Evolutionary conservation across 2,797 vertebrate species (phyloP), one percentile per base, ranked within the genome.

Genomic region (Acropternis orthonyx): DNA sequence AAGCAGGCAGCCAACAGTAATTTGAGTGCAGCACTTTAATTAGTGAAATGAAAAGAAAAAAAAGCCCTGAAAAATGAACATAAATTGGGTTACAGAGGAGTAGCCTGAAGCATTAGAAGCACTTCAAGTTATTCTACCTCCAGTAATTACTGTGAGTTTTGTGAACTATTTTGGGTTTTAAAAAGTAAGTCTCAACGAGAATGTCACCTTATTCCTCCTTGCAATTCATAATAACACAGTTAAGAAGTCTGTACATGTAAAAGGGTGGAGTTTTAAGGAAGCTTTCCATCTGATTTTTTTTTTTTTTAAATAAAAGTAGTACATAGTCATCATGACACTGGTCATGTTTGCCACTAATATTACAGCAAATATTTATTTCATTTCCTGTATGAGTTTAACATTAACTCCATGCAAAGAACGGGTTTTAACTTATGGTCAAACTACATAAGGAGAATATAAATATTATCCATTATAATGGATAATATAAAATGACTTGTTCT

Each of bases 11-110:
- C 49, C 84, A 94, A 90, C 71, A 92, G 89, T 77, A 90, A 83
- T 80, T 85, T 78, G 49, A 90, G 46, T 63, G 62, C 51, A 92
- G 77, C 44, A 88, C 90, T 95, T 93, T 94, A 96, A 95, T 94
- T 94, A 96, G 75, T 32, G 61, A 87, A 95, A 94, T 34, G 69
- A 77, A 94, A 96, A 66, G 67, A 63, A 92, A 91, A 71, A 72
- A 82, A 71, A 12, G 15, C 41, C 56, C 69, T 91, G 72, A 93
- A 92, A 97, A 94, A 92, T 56, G 12, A 96, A 95, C 61, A 44
- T 59, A 87, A 96, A 89, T 15, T 85, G 95, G 93, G 87, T 95
- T 92, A 93, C 74, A 43, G 23, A 79, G 73, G 61, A 92, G 34
- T 81, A 92, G 83, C 85, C 80, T 73, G 66, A 87, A 96, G 92